Base-by-base conservation (phyloP, 2,888 invertebrate genomes). In the Linnaemya vulpina region DNA sequence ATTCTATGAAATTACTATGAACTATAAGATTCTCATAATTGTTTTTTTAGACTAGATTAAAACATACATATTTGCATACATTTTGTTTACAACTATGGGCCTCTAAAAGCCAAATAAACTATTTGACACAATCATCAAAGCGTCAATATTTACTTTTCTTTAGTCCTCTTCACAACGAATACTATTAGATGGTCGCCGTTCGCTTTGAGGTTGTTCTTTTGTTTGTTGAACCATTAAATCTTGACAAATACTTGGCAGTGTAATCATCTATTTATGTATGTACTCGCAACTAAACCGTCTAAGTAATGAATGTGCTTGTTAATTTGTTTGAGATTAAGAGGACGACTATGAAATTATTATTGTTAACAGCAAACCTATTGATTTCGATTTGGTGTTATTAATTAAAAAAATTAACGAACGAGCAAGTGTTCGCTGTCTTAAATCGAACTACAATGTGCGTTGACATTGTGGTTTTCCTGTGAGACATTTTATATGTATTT, bases 191-290 rank as follows among this genome's bases (percentile, higher is more conserved):
- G 46, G 17, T 49, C 20, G 25, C 17, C 8, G 3, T 38, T n/a
- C 20, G 13, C 17, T 38, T 46, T 63, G 43, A 58, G 20, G 22
- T 51, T 68, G 65, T 25, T 73, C 65, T 38, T 76, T 63, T 76
- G 55, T 82, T 71, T 71, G 49, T 58, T 46, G 35, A 71, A 71
- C 75, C 82, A 82, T 76, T 76, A 76, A 76, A 71, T 70, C 67
- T 67, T 51, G 49, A 80, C 20, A 74, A 80, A 43, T 22, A 40
- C 20, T 0, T 30, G 5, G 4, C 22, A 20, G n/a, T 13, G 8
- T 10, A 17, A 49, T n/a, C 17, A 49, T 8, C 49, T n/a, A 49
- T 49, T 49, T n/a, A 46, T 49, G 2, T n/a, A n/a, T 17, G 51
- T 20, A 15, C 17, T 10, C 10, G n/a, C 17, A 51, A 22, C 11